A percentile compares a stretch with the other conserved stretches of the same genome.
Evolutionary conservation across 2,113 vertebrate species (phyloP).

Genomic region (Cinclus mexicanus): DNA sequence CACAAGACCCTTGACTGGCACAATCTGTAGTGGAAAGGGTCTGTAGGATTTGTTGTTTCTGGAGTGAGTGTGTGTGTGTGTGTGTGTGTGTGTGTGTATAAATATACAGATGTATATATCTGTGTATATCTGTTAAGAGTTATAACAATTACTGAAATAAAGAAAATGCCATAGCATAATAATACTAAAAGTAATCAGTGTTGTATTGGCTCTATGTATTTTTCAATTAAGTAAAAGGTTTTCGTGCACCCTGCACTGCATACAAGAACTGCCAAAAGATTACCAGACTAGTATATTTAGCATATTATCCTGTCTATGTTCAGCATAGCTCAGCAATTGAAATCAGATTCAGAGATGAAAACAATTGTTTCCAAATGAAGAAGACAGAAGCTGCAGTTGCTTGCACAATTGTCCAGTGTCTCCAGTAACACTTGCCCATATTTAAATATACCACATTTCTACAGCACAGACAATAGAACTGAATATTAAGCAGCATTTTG

Average conservation of each 20-base stretch:
- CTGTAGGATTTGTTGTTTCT: neutral
- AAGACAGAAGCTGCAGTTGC: slow-evolving; percentile 5
- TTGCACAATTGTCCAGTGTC: neutral
- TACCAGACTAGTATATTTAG: neutral
- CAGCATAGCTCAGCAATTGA: neutral
- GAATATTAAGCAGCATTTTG: neutral
- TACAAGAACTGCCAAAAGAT: neutral
- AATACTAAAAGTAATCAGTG: neutral
- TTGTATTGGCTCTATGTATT: neutral
- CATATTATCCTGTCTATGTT: neutral
- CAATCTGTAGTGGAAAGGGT: neutral
- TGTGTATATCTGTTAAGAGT: neutral
- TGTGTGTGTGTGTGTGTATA: neutral
- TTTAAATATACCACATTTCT: neutral
- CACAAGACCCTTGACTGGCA: neutral
- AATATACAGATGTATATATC: neutral
- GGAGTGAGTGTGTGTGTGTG: neutral
- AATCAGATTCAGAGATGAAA: neutral
- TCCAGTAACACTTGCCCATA: neutral
- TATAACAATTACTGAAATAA: neutral
- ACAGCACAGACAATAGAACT: neutral
- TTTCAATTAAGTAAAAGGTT: neutral
- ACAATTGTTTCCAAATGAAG: neutral
- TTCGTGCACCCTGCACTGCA: neutral
- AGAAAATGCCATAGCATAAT: neutral